A percentile compares a stretch with the other conserved stretches of the same genome.
These are phyloP conservation scores for Nothoprocta perdicaria DNA, from an alignment of 2,113 vertebrate genomes.

Conservation along the genomic window DNA sequence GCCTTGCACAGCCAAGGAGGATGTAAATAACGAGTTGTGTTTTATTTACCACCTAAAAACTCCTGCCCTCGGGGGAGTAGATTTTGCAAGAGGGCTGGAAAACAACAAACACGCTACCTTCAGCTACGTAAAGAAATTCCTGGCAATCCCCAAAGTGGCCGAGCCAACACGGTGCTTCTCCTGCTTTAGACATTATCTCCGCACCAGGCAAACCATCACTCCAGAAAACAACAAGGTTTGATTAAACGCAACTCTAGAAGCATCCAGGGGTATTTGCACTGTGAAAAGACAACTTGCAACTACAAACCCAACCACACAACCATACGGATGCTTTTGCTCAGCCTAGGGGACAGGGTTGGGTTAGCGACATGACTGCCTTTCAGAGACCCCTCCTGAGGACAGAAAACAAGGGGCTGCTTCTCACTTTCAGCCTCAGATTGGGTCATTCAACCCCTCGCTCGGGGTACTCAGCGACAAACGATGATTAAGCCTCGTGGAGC, in stretches of 20 bases:
- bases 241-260: not conserved
- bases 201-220: not conserved
- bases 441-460: not conserved
- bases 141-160: not conserved
- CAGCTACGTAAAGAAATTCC: slow-evolving; percentile 15
- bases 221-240: not conserved
- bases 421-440: not conserved
- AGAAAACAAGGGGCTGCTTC: not conserved
- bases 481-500: not conserved
- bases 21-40: not conserved
- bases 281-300: not conserved
- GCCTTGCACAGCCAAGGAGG: not conserved
- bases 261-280: not conserved
- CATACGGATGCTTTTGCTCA: not conserved
- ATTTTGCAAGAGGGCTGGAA: slow-evolving; percentile 41
- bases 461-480: not conserved
- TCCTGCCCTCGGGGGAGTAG: slow-evolving; percentile 1
- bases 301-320: not conserved
- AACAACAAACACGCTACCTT: slow-evolving; percentile 40
- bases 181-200: not conserved
- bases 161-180: not conserved
- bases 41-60: slow-evolving; percentile 47
- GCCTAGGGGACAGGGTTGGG: not conserved
- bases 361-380: not conserved
- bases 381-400: not conserved